Conservation (phyloP, 2,797 vertebrate species). For the Catharus ustulatus region DNA sequence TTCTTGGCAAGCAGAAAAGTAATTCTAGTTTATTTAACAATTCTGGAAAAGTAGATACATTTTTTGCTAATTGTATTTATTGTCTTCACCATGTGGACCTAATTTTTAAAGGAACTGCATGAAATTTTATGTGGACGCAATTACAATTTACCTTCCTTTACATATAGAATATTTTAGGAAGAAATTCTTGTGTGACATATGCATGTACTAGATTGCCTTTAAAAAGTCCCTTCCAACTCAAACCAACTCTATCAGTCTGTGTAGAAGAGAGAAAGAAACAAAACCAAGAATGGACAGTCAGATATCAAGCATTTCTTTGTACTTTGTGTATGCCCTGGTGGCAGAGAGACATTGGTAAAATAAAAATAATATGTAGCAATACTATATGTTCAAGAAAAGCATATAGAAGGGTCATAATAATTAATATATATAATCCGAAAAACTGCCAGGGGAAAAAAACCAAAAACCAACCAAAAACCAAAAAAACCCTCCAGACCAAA, state of each 20-base stretch:
- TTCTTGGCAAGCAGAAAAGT: not conserved
- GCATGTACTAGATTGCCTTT: not conserved
- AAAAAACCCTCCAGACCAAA: not conserved
- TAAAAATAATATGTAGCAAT: not conserved
- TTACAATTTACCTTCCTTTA: not conserved
- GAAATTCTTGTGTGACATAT: not conserved
- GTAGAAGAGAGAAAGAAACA: not conserved
- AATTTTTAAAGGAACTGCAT: not conserved
- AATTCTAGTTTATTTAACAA: not conserved
- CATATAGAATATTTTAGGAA: not conserved
- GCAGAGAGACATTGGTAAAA: not conserved
- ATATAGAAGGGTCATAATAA: not conserved
- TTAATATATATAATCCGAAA: not conserved
- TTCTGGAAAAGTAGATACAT: not conserved
- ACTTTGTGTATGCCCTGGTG: not conserved
- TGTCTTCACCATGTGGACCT: not conserved
- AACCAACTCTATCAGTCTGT: not conserved
- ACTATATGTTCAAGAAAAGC: not conserved
- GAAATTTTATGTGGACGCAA: not conserved
- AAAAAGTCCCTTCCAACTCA: not conserved
- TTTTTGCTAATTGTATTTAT: not conserved
- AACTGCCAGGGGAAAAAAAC: accelerated
- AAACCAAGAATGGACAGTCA: not conserved
- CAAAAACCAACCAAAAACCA: not conserved
- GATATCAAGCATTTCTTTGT: not conserved